phyloP scores from a whole-genome alignment of 64 coral and sea anemone genomes.

The Pocillopora verrucosa region DNA sequence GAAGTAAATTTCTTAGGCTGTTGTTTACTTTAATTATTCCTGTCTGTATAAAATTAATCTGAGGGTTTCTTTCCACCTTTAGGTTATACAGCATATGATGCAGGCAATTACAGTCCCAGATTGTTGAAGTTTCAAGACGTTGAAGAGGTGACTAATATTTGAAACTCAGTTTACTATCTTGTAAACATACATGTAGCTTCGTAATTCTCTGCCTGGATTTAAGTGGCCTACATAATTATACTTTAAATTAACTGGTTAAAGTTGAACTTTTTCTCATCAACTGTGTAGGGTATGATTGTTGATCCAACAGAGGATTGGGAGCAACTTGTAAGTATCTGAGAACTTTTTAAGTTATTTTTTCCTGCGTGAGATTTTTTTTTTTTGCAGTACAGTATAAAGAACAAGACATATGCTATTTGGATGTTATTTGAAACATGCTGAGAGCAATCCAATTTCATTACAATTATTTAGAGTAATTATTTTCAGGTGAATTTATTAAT shows the following conservation, averaged over 20 bases:
- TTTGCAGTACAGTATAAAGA: neutral
- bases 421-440: too few species aligned
- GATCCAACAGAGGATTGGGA: slow-evolving; percentile 82
- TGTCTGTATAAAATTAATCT: neutral
- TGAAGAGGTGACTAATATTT: slow-evolving; percentile 55
- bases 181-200: neutral
- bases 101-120: slow-evolving; percentile 89
- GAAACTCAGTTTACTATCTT: neutral
- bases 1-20: too few species aligned
- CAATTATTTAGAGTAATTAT: too few species aligned
- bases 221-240: neutral
- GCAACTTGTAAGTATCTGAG: slow-evolving; percentile 61
- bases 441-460: too few species aligned
- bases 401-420: too few species aligned
- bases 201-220: too few species aligned
- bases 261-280: neutral
- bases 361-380: neutral
- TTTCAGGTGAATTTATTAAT: too few species aligned
- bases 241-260: neutral
- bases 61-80: neutral
- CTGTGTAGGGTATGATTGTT: slow-evolving; percentile 56
- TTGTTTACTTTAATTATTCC: neutral
- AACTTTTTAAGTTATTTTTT: neutral
- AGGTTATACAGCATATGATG: slow-evolving; percentile 94
- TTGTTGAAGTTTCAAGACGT: slow-evolving; percentile 84